These are phyloP conservation scores for Listronotus oregonensis DNA, from an alignment of 1,140 invertebrate genomes.

Conservation along the genomic window DNA sequence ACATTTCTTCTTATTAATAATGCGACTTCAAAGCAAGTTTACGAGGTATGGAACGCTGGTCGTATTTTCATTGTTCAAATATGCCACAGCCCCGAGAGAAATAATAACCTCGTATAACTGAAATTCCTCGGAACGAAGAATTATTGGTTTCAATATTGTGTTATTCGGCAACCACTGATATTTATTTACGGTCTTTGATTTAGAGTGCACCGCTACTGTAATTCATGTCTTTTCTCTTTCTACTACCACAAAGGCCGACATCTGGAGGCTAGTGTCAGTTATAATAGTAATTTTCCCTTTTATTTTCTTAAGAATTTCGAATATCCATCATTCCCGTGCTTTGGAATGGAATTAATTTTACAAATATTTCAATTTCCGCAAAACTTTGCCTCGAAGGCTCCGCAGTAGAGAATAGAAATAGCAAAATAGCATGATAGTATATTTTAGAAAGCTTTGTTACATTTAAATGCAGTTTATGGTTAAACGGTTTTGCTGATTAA, in stretches of 20 bases:
- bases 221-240: constrained; percentile 30
- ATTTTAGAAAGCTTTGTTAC: constrained; percentile 22
- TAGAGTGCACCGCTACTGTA: constrained; percentile 14
- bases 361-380: constrained; percentile 28
- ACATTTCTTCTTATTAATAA: too few species aligned
- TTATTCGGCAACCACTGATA: constrained; percentile 26
- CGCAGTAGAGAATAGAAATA: constrained; percentile 18
- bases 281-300: constrained; percentile 20
- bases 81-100: too few species aligned
- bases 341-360: constrained; percentile 22
- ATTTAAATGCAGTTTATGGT: constrained; percentile 24
- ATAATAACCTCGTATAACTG: neutral
- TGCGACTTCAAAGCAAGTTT: too few species aligned
- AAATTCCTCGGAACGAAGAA: constrained; percentile 20
- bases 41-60: too few species aligned
- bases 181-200: constrained; percentile 30
- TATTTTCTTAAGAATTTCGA: neutral
- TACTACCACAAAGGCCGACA: constrained; percentile 20
- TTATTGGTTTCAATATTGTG: constrained; percentile 30
- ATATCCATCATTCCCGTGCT: constrained; percentile 8
- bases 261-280: constrained; percentile 17
- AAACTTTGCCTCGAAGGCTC: constrained; percentile 11
- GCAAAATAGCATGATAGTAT: constrained; percentile 15
- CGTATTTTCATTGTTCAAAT: too few species aligned
- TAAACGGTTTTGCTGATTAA: constrained; percentile 18